Evolutionary conservation across 92 coral and sea anemone species (phyloP), one percentile per base, ranked within the genome.

Genomic region (Paragorgia papillata): DNA sequence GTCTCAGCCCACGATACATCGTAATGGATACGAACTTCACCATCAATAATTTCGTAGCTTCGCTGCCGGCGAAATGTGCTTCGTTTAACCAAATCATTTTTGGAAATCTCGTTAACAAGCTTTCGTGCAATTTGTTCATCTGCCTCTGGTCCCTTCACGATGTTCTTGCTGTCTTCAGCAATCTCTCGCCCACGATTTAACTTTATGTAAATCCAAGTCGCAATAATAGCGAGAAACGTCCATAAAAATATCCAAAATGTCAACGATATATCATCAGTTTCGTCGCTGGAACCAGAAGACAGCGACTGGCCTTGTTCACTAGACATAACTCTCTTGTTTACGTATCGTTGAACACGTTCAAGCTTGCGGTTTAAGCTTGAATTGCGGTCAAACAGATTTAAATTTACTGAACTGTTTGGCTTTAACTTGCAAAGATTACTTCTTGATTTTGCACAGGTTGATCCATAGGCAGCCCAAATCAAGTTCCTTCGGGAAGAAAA

Each of bases 11-110:
- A 54, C 8, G 75, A 57, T 28, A 67, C 65, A 8, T 77, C 83
- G 15, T 92, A 89, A 63, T 90, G 90, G 39, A 94, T 94, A 69
- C 89, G 90, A 31, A 89, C 83, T 82, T 90, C 98, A 8, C 90
- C 97, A 69, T 94, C 98, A 31, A 75, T 80, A 55, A 67, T 46
- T 59, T 37, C 79, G 34, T 66, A 66, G 46, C 63, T 76, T 76
- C 78, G 30, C 32, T 71, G 78, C 50, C 78, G 43, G 9, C 64
- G 62, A 71, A 71, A 71, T 10, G 76, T 69, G 33, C 28, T 35
- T 32, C 39, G 31, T 54, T 39, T 71, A 17, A 26, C 78, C 32
- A 58, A 33, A 71, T 55, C 51, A 0, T 71, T 55, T 55, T 22
- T 53, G 27, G 78, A 1, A 33, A 71, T 71, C 21, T 71, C 78